These are phyloP conservation scores for Paradisaea rubra DNA, from an alignment of 2,113 vertebrate genomes.

Conservation along the genomic window DNA sequence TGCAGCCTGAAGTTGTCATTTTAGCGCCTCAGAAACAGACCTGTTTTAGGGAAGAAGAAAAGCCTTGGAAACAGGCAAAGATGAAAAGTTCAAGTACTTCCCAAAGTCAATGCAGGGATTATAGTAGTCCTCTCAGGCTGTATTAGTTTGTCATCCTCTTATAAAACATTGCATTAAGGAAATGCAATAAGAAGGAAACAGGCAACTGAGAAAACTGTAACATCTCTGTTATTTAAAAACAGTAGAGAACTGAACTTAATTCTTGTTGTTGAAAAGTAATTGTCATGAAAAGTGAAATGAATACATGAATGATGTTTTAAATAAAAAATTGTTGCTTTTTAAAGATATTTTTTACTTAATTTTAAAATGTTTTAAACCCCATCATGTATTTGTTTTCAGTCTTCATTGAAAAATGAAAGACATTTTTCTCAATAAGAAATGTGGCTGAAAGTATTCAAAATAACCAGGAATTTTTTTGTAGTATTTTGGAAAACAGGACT, in stretches of 20 bases:
- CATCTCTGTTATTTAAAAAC: background rate
- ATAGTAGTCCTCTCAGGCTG: background rate
- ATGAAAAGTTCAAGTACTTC: background rate
- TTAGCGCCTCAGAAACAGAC: background rate
- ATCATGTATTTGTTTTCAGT: background rate
- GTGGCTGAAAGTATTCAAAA: background rate
- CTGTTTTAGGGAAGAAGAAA: background rate
- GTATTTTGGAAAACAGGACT: background rate
- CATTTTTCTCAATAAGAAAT: background rate
- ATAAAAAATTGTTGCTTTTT: fast-evolving
- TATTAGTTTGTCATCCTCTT: background rate
- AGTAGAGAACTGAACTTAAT: background rate
- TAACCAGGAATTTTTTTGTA: background rate
- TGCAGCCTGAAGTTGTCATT: background rate
- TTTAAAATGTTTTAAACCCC: background rate
- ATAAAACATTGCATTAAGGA: background rate
- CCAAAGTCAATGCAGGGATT: background rate
- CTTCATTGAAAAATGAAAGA: background rate
- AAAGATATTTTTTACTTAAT: background rate
- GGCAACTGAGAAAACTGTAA: background rate
- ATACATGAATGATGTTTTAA: background rate
- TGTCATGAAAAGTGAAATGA: background rate
- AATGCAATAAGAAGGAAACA: background rate
- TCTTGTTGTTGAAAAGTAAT: background rate
- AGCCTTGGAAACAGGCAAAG: background rate